Conservation (phyloP, 2,888 invertebrate species). For the Portevinia maculata region DNA sequence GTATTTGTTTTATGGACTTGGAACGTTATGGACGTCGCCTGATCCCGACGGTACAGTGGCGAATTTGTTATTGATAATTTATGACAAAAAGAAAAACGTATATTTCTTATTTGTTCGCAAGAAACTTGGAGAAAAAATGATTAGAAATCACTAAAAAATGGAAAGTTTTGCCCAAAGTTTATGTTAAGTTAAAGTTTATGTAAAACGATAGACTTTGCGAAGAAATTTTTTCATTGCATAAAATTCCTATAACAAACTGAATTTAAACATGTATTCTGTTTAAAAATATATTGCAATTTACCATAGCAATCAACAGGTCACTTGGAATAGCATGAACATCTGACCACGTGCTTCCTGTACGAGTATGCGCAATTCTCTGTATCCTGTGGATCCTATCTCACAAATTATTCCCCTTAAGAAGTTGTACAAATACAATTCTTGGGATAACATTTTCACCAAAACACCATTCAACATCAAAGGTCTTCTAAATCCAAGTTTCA, state of each 20-base stretch:
- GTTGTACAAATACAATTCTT: conserved; percentile 9
- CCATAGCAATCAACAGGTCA: conserved; percentile 38
- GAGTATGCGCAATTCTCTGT: conserved; percentile 19
- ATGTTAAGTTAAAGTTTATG: no score
- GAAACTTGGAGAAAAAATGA: no score
- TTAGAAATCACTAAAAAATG: no score
- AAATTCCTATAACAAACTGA: background rate
- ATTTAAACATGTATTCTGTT: background rate
- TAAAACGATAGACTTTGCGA: no score
- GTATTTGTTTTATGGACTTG: no score
- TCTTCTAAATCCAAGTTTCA: conserved; percentile 7
- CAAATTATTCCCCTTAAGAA: conserved; percentile 15
- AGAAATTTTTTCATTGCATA: no score
- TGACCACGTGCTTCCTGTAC: conserved; percentile 14
- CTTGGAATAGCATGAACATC: conserved; percentile 2
- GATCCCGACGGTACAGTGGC: no score
- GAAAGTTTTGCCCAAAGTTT: no score
- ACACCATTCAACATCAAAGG: background rate
- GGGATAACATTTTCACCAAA: conserved; percentile 22
- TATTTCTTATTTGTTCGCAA: no score
- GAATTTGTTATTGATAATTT: no score
- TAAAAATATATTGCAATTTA: background rate
- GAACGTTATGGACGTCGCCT: no score
- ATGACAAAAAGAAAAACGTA: no score
- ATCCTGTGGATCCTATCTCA: conserved; percentile 18